Base-by-base conservation (phyloP, 2,797 vertebrate genomes). In the Propithecus deckenii region DNA sequence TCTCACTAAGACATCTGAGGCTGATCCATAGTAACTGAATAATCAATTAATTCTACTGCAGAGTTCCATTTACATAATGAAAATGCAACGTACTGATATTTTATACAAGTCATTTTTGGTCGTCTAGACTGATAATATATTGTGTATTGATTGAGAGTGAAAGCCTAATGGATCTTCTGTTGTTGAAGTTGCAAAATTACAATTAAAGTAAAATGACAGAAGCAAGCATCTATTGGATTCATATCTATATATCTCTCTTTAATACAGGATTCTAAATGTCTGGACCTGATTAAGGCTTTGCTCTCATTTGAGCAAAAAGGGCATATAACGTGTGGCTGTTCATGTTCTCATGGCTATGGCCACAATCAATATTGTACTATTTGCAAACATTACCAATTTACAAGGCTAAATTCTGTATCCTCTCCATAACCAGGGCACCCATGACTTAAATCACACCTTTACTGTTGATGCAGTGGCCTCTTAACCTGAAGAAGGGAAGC, bases 61-160 rank as follows among this genome's bases (percentile, higher is more conserved):
- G 98, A 97, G 96, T 93, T 98, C 98, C 98, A 98, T 99, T 99
- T 98, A 98, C 98, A 99, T 99, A 99, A 98, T 98, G 98, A 98
- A 98, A 98, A 98, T 2, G 71, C 98, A 98, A 96, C 35, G 32
- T 43, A 63, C 97, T 98, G 98, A 91, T 98, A 95, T 97, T 98
- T 97, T 93, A 98, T 98, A 98, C 98, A 96, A 97, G 98, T 98
- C 98, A 74, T 98, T 98, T 98, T 98, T 94, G 98, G 98, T 98
- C 97, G 98, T 98, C 98, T 98, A 98, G 98, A 98, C 98, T 94
- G 95, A 96, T 97, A 98, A 98, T 98, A 98, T 98, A 98, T 98
- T 96, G 98, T 93, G 93, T 96, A 94, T 96, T 96, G 97, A 97
- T 97, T 96, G 96, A 97, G 94, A 94, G 94, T 86, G 96, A 94